Percentiles rank a stretch among this genome's conserved stretches.
phyloP scores from a whole-genome alignment of 2,888 invertebrate species.

The Prostheceraeus crozeri region DNA sequence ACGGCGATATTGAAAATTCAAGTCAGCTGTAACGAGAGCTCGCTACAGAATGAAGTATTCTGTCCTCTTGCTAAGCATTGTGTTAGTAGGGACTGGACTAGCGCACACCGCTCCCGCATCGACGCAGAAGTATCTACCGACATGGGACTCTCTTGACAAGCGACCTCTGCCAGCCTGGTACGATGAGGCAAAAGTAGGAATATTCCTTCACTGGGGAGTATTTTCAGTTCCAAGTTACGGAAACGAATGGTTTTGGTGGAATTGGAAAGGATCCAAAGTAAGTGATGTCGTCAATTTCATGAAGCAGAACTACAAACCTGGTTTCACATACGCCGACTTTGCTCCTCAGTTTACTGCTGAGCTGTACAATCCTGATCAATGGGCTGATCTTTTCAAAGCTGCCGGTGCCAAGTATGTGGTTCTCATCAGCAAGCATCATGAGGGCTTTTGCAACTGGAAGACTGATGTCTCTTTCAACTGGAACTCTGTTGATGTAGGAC shows the following conservation, averaged over 20 bases:
- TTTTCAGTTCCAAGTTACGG: constrained; percentile 53
- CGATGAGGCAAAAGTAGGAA: constrained; percentile 58
- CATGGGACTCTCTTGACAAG: constrained; percentile 57
- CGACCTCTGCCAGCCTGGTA: constrained; percentile 57
- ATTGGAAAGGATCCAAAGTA: constrained; percentile 62
- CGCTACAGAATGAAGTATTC: too few relatives aligned
- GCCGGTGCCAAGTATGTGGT: constrained; percentile 83
- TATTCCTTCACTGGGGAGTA: constrained; percentile 60
- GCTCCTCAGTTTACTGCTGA: constrained; percentile 75
- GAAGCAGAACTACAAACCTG: constrained; percentile 72
- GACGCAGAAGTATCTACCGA: constrained; percentile 44
- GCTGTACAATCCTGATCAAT: constrained; percentile 73
- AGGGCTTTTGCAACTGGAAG: constrained; percentile 77
- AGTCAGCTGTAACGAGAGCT: too few relatives aligned
- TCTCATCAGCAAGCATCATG: constrained; percentile 78
- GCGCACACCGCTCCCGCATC: too few relatives aligned
- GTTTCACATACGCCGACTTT: constrained; percentile 83
- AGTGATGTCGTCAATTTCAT: constrained; percentile 63
- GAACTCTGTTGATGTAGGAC: constrained; percentile 65
- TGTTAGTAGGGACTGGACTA: too few relatives aligned
- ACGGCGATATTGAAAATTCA: too few relatives aligned
- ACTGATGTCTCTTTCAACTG: constrained; percentile 73
- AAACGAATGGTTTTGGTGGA: constrained; percentile 83
- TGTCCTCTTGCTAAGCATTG: too few relatives aligned
- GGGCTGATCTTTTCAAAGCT: constrained; percentile 72